phyloP scores from a whole-genome alignment of 2,888 invertebrate genomes.

The Eupithecia inturbata region DNA sequence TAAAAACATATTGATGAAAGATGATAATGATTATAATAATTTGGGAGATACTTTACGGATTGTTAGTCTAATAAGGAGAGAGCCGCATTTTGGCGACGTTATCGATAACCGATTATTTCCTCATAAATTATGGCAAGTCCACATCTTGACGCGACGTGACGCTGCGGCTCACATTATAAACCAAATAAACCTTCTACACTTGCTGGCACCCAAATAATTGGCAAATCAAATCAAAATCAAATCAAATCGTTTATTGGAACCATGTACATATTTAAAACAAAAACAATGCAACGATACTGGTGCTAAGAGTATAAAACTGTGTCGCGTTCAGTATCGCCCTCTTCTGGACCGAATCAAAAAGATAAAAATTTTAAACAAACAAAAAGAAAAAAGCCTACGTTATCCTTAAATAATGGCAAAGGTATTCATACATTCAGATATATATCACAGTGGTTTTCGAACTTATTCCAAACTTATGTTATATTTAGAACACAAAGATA shows the following conservation, averaged over 20 bases:
- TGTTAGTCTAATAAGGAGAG: background rate
- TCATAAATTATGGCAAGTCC: constrained; percentile 38
- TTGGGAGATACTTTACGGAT: background rate
- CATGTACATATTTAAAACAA: too few species aligned
- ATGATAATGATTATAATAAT: background rate
- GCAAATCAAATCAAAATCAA: too few species aligned
- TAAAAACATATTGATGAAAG: too few species aligned
- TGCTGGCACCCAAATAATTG: background rate
- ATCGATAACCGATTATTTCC: constrained; percentile 39
- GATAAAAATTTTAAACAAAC: too few species aligned
- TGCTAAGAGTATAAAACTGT: too few species aligned
- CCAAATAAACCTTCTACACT: constrained; percentile 6
- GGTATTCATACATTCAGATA: too few species aligned
- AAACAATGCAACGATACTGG: too few species aligned
- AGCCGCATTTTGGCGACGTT: constrained; percentile 25
- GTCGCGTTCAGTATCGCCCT: too few species aligned
- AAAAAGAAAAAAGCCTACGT: too few species aligned
- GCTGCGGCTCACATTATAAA: constrained; percentile 29
- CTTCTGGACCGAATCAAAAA: too few species aligned
- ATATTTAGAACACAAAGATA: background rate
- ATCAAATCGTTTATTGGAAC: too few species aligned
- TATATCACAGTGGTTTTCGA: background rate
- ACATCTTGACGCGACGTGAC: constrained; percentile 36
- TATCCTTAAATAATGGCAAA: too few species aligned
- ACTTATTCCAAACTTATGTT: background rate